Conservation (phyloP, 2,888 invertebrate species). For the Cerastis rubricosa region DNA sequence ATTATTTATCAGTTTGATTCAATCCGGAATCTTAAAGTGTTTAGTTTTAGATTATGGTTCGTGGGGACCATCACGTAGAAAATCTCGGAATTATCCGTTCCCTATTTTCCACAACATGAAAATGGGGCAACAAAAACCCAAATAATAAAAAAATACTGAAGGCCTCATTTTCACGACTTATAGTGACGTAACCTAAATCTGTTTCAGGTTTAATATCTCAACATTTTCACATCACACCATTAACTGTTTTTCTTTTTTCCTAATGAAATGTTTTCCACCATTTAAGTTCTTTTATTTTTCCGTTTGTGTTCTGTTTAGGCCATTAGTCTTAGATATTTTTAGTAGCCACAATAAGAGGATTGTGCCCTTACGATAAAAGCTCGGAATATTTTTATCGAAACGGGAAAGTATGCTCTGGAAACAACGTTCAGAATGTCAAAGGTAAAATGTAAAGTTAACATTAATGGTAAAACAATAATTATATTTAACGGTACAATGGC, state of each 20-base stretch:
- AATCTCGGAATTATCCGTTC: background rate
- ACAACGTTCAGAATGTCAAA: conserved; percentile 19
- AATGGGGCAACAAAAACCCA: background rate
- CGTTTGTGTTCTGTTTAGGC: conserved; percentile 63
- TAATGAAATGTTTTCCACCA: conserved; percentile 74
- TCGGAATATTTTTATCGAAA: conserved; percentile 42
- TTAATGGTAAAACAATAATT: background rate
- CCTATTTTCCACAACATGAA: background rate
- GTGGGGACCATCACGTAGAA: background rate
- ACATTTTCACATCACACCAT: conserved; percentile 76
- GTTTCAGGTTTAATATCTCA: conserved; percentile 55
- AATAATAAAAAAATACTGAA: no score
- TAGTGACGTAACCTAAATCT: conserved; percentile 52
- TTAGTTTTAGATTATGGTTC: background rate
- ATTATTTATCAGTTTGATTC: background rate
- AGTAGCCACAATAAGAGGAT: conserved; percentile 55
- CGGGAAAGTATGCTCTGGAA: conserved; percentile 8
- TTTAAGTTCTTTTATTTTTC: conserved; percentile 73
- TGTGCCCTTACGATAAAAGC: conserved; percentile 44
- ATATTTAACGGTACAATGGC: background rate
- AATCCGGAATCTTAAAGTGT: no score
- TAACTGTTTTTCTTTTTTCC: conserved; percentile 79
- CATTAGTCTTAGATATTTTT: conserved; percentile 61
- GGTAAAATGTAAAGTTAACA: background rate
- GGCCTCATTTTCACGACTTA: background rate